Evolutionary conservation across 2,888 invertebrate genomes (phyloP).

Genomic region (Pyrrhosoma nymphula): DNA sequence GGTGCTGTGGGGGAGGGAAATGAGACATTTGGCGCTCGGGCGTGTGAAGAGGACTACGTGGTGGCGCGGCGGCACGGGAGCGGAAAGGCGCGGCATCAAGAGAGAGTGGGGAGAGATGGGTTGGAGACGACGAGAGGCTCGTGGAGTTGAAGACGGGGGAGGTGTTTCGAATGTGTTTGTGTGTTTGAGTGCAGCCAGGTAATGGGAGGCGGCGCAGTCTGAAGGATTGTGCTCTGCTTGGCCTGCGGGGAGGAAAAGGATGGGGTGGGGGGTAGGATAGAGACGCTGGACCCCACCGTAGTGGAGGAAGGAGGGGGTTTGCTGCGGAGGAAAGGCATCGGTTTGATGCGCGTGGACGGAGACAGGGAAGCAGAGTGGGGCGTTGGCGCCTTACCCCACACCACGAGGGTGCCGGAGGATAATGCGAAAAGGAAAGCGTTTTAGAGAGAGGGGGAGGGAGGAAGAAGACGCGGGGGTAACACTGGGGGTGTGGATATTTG

Average conservation of each 20-base stretch:
- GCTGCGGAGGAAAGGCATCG: background rate
- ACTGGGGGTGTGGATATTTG: background rate
- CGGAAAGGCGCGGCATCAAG: background rate
- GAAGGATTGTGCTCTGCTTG: too few relatives aligned
- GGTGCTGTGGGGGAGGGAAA: background rate
- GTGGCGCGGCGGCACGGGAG: background rate
- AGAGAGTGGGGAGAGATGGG: background rate
- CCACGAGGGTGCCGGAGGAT: background rate
- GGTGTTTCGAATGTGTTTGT: background rate
- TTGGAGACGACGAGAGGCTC: background rate
- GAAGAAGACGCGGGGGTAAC: background rate
- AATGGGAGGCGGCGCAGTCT: background rate
- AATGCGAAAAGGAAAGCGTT: constrained; percentile 26
- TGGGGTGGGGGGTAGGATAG: background rate
- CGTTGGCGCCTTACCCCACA: background rate
- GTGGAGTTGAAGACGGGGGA: background rate
- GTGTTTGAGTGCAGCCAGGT: background rate
- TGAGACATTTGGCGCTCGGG: background rate
- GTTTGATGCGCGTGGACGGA: background rate
- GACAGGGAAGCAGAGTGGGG: background rate
- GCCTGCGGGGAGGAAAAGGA: background rate
- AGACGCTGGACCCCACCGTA: background rate
- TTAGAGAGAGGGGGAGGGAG: background rate
- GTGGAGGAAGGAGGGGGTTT: background rate
- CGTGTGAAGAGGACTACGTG: background rate